Percentiles rank a stretch among this genome's conserved stretches.
phyloP scores from a whole-genome alignment of 2,797 vertebrate species.

The Gallirallus australis region DNA sequence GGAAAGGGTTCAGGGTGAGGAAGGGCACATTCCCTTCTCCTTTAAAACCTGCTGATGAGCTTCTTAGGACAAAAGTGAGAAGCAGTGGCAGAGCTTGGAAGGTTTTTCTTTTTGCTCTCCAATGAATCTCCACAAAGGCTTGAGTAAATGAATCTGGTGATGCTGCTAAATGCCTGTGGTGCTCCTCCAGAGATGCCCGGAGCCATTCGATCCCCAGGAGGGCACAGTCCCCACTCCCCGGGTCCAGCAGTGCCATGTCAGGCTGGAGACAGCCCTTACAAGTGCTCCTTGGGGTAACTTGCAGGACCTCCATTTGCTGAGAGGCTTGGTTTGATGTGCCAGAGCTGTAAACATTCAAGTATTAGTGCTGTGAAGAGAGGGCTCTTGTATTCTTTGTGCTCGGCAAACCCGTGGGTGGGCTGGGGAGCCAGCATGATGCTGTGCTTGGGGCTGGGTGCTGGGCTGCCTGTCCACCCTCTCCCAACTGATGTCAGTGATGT shows the following conservation, averaged over 20 bases:
- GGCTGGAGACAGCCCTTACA: neutral
- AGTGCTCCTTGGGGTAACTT: neutral
- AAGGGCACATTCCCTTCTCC: neutral
- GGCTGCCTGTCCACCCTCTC: neutral
- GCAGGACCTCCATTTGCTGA: neutral
- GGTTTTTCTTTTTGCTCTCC: neutral
- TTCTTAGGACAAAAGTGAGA: neutral
- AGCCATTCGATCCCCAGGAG: neutral
- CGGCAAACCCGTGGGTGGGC: neutral
- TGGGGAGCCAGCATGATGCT: neutral
- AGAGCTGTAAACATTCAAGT: neutral
- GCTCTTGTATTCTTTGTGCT: rapidly evolving
- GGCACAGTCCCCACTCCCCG: rapidly evolving
- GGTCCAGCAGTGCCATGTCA: neutral
- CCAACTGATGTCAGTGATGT: neutral
- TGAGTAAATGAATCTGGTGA: neutral
- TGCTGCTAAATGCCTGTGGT: neutral
- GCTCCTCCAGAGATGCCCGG: rapidly evolving
- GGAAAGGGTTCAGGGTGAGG: neutral
- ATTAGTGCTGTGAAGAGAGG: neutral
- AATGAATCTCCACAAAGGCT: neutral
- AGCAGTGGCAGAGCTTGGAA: neutral
- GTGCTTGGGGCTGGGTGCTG: neutral
- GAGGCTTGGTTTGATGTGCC: neutral
- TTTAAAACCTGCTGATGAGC: neutral